Conservation (phyloP, 2,113 vertebrate genomes). For the Phalacrocorax aristotelis region DNA sequence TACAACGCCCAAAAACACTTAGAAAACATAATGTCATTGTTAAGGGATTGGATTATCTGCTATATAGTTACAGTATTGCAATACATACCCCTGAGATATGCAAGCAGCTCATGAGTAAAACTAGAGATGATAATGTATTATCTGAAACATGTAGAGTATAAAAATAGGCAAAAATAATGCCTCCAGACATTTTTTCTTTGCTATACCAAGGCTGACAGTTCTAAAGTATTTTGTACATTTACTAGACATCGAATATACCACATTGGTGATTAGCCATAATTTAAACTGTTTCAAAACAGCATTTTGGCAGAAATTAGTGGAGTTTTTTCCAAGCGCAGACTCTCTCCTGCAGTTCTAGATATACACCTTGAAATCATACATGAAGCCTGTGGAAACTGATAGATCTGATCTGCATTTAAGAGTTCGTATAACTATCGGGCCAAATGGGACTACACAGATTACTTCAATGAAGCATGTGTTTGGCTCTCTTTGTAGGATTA, state of each 20-base stretch:
- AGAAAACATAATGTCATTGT: not conserved
- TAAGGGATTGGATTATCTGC: not conserved
- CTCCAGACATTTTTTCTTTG: not conserved
- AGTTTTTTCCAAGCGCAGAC: not conserved
- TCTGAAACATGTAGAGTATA: not conserved
- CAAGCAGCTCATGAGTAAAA: not conserved
- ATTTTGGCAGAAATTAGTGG: not conserved
- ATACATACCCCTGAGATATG: not conserved
- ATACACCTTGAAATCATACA: not conserved
- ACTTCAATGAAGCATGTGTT: not conserved
- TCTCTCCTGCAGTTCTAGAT: not conserved
- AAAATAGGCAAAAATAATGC: conserved; percentile 20
- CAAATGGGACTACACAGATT: not conserved
- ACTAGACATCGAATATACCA: not conserved
- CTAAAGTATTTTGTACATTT: not conserved
- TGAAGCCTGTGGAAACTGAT: not conserved
- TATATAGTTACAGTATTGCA: not conserved
- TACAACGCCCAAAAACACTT: not conserved
- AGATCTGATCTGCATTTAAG: not conserved
- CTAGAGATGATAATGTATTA: not conserved
- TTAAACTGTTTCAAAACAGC: not conserved
- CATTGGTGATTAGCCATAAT: not conserved
- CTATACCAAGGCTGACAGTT: not conserved
- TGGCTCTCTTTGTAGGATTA: not conserved
- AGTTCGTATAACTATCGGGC: not conserved